Evolutionary conservation across 2,888 invertebrate genomes (phyloP).

Genomic region (Microctonus hyperodae): DNA sequence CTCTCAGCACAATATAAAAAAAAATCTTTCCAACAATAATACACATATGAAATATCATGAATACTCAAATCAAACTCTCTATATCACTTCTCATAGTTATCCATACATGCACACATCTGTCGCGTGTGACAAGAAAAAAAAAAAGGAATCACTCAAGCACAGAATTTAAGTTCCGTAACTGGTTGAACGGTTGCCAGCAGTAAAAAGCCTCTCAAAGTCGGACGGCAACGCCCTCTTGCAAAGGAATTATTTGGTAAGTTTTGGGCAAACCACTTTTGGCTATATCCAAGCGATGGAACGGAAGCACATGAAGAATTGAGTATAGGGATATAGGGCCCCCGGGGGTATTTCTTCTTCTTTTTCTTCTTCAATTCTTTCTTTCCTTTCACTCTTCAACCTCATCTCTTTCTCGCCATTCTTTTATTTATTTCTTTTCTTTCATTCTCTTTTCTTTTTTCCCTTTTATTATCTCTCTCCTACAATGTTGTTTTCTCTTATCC

Average conservation of each 20-base stretch:
- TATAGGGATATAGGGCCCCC: background rate
- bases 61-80: no score
- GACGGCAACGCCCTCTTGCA: slow-evolving; percentile 5
- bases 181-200: slow-evolving; percentile 54
- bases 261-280: slow-evolving; percentile 34
- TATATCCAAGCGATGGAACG: slow-evolving; percentile 19
- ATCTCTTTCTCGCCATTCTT: background rate
- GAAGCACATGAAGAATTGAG: slow-evolving; percentile 15
- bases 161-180: slow-evolving; percentile 54
- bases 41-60: background rate
- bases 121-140: slow-evolving; percentile 26
- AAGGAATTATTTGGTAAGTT: slow-evolving; percentile 45
- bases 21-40: no score
- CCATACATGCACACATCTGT: background rate
- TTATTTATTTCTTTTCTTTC: background rate
- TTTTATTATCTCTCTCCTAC: no score
- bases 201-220: slow-evolving; percentile 37
- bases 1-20: no score
- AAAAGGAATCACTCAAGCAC: slow-evolving; percentile 29
- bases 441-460: background rate
- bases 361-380: background rate
- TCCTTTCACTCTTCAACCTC: background rate
- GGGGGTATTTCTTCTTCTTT: background rate
- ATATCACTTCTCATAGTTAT: no score
- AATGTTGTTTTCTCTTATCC: background rate